These are phyloP conservation scores for Aphidius colemani DNA, from an alignment of 2,888 invertebrate genomes.

Conservation along the genomic window DNA sequence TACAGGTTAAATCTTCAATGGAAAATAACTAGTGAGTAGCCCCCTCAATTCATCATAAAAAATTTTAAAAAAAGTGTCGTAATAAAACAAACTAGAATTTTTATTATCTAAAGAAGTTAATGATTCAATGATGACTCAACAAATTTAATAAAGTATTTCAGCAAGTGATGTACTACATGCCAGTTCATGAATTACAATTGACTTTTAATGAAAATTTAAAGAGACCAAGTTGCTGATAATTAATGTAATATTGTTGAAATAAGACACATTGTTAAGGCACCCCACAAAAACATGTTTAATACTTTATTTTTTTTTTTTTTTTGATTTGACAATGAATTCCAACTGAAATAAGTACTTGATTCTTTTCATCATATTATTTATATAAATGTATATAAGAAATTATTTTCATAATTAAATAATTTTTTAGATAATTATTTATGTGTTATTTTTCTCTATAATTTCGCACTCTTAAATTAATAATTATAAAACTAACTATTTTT, in stretches of 20 bases:
- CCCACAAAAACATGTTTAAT: background rate
- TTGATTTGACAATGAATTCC: no score
- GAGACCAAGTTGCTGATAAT: no score
- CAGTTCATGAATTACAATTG: slow-evolving; percentile 43
- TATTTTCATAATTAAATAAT: no score
- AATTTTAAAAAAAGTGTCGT: no score
- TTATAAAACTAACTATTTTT: slow-evolving; percentile 3
- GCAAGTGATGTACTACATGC: slow-evolving; percentile 24
- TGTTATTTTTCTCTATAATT: slow-evolving; percentile 30
- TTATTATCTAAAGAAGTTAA: slow-evolving; percentile 58
- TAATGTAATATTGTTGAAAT: background rate
- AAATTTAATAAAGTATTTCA: slow-evolving; percentile 16
- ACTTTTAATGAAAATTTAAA: slow-evolving; percentile 1
- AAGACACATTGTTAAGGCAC: slow-evolving; percentile 6
- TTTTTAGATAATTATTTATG: slow-evolving; percentile 25
- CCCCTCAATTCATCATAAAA: no score
- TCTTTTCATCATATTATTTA: no score
- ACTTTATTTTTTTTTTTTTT: slow-evolving; percentile 19
- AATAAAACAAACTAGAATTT: background rate
- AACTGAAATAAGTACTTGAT: no score
- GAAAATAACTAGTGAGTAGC: no score
- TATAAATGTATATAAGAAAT: no score
- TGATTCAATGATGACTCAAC: slow-evolving; percentile 59
- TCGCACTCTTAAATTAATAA: slow-evolving; percentile 38
- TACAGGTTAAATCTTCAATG: no score